Evolutionary conservation across 2,113 vertebrate genomes (phyloP).

Genomic region (Coturnix japonica): DNA sequence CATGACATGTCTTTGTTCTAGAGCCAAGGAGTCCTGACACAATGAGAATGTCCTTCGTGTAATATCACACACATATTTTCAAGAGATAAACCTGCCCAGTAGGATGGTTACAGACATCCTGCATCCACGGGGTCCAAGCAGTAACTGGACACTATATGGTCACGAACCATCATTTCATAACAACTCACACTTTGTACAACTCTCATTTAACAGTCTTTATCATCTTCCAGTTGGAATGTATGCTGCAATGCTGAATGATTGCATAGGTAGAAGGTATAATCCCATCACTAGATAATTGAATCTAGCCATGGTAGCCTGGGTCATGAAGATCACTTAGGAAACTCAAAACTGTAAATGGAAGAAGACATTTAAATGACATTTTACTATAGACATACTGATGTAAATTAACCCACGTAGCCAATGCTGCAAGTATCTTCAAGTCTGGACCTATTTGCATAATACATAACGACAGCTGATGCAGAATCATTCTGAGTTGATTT

Average conservation of each 20-base stretch:
- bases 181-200: neutral
- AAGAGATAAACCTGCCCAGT: neutral
- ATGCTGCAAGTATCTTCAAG: slow-evolving; percentile 39
- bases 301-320: neutral
- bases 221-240: neutral
- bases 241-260: neutral
- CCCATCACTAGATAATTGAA: neutral
- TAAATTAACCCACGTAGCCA: neutral
- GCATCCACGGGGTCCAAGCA: neutral
- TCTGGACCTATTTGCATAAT: slow-evolving; percentile 32
- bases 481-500: slow-evolving; percentile 35
- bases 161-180: fast-evolving
- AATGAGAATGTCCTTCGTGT: neutral
- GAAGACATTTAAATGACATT: slow-evolving; percentile 6
- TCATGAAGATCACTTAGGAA: neutral
- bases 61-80: neutral
- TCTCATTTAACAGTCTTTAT: neutral
- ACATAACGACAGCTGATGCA: neutral
- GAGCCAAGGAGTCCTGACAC: neutral
- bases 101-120: neutral
- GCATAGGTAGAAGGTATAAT: neutral
- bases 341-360: neutral
- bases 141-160: neutral
- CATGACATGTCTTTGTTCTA: neutral
- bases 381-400: neutral